Percentiles rank a stretch among this genome's conserved stretches.
These are phyloP conservation scores for Temnothorax nylanderi DNA, from an alignment of 1,140 invertebrate genomes.

Conservation along the genomic window DNA sequence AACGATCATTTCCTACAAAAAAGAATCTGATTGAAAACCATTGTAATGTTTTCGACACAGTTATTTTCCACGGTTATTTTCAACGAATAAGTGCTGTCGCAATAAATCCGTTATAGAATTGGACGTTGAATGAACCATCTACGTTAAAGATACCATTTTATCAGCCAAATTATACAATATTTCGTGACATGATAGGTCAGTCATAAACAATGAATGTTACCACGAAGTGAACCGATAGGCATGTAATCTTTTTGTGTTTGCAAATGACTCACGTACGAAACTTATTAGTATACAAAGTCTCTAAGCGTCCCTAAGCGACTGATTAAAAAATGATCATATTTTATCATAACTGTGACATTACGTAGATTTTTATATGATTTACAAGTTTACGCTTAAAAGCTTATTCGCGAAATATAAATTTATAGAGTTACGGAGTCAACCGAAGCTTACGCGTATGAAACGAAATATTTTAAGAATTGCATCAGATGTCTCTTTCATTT, in stretches of 20 bases:
- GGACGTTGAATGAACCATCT: not conserved
- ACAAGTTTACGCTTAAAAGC: too few species aligned
- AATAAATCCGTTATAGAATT: constrained; percentile 6
- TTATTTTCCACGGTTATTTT: constrained; percentile 23
- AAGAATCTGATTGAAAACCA: not conserved
- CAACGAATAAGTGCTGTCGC: not conserved
- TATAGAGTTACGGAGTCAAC: not conserved
- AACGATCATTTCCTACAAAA: not conserved
- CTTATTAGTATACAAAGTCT: not conserved
- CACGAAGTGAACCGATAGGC: not conserved
- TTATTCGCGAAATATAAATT: not conserved
- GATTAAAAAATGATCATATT: not conserved
- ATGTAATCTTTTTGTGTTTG: not conserved
- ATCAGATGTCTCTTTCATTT: not conserved
- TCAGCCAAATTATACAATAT: constrained; percentile 31
- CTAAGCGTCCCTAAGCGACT: not conserved
- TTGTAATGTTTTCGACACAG: not conserved
- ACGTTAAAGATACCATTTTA: constrained; percentile 11
- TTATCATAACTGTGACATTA: not conserved
- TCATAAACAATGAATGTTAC: constrained; percentile 35
- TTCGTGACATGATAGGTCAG: not conserved
- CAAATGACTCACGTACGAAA: not conserved
- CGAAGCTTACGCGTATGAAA: not conserved
- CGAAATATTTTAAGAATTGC: not conserved
- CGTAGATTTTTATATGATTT: not conserved